Evolutionary conservation across 2,797 vertebrate species (phyloP), one percentile per base, ranked within the genome.

Genomic region (Anas flavirostris): DNA sequence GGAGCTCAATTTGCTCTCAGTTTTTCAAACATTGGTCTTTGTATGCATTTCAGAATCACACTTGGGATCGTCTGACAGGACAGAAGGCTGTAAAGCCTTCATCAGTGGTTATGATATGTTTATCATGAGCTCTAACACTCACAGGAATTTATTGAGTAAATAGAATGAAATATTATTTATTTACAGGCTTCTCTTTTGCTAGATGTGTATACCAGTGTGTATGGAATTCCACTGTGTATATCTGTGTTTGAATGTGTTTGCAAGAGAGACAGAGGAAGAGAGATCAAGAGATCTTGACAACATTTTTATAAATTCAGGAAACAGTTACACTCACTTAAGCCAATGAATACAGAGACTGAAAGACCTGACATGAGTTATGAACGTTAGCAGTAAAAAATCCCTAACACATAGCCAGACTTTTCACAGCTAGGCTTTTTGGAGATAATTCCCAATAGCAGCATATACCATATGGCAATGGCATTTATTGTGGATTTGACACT

Each of bases 291-390:
- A 93, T 77, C 83, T 80, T 91, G 86, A 94, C 85, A 86, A 79
- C 56, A 22, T 93, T 96, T 96, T 91, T 91, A 82, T 93, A 93
- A 88, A 82, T 94, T 94, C 86, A 90, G 95, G 94, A 96, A 96
- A 82, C 68, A 55, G 80, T 94, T 90, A 46, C 80, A 46, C 43
- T 93, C 81, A 35, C 74, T 86, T 79, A 82, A 88, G 86, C 90
- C 93, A 90, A 82, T 52, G 72, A 88, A 94, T 48, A 94, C 68
- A 90, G 58, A 93, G 94, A 90, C 70, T 28, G 33, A 84, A 95
- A 88, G 78, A 90, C 64, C 12, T 91, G 92, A 96, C 88, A 80
- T 92, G 93, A 95, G 50, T 93, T 97, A 88, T 88, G 90, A 77
- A 91, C 60, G 56, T 82, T 43, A 94, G 67, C 72, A 85, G 37